phyloP scores from a whole-genome alignment of 2,113 vertebrate species.

The Lampris megalopsis region DNA sequence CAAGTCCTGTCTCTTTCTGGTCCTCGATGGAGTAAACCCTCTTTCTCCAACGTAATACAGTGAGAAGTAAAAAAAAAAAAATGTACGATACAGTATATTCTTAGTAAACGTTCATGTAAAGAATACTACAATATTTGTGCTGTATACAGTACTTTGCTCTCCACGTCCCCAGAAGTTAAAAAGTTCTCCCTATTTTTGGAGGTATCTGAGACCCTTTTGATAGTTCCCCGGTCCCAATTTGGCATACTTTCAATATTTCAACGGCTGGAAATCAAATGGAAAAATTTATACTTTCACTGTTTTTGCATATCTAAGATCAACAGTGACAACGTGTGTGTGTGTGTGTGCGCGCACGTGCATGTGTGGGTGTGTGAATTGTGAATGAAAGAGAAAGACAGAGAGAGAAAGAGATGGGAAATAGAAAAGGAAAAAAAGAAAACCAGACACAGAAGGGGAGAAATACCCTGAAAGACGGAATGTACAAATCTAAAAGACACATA shows the following conservation, averaged over 20 bases:
- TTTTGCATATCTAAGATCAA: conserved; percentile 56
- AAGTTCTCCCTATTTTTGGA: conserved; percentile 63
- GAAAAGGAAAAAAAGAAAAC: no score
- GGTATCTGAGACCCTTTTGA: conserved; percentile 47
- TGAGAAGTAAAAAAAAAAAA: no score
- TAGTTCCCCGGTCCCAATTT: conserved; percentile 59
- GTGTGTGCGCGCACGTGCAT: conserved; percentile 10
- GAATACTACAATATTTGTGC: conserved; percentile 16
- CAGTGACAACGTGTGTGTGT: neutral
- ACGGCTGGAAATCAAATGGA: conserved; percentile 64
- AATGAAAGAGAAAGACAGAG: neutral
- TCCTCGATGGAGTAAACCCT: neutral
- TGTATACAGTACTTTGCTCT: conserved; percentile 58
- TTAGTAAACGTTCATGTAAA: neutral
- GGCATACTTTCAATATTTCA: conserved; percentile 55
- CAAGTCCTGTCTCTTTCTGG: no score
- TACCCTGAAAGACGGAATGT: no score
- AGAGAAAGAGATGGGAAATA: neutral
- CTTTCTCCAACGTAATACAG: conserved; percentile 5
- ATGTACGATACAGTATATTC: no score
- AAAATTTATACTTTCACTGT: conserved; percentile 64
- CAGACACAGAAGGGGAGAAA: no score
- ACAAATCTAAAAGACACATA: no score
- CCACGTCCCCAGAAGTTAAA: conserved; percentile 44
- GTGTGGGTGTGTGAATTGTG: neutral